phyloP scores from a whole-genome alignment of 1,140 invertebrate genomes.

The Leguminivora glycinivorella region DNA sequence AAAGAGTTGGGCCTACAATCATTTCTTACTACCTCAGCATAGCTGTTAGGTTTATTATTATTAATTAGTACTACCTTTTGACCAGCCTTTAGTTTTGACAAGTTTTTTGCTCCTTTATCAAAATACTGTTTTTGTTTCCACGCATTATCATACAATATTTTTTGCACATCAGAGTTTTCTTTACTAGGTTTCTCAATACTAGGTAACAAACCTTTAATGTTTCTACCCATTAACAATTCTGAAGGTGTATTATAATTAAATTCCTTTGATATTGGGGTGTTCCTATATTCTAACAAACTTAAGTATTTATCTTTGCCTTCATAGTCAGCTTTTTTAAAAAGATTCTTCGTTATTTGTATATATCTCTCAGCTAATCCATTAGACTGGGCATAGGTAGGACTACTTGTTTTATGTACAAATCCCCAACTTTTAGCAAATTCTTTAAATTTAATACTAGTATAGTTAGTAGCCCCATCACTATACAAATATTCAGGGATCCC shows the following conservation, averaged over 20 bases:
- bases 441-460: neutral
- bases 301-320: constrained; percentile 25
- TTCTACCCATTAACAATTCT: constrained; percentile 21
- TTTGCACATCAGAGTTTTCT: constrained; percentile 12
- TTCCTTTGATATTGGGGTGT: constrained; percentile 10
- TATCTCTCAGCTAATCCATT: constrained; percentile 27
- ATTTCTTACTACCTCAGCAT: neutral
- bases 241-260: constrained; percentile 18
- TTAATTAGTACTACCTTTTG: neutral
- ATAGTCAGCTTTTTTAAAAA: constrained; percentile 28
- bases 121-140: constrained; percentile 14
- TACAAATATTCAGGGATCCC: constrained; percentile 13
- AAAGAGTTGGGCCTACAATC: neutral
- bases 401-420: constrained; percentile 9
- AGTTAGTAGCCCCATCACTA: neutral
- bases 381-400: constrained; percentile 20
- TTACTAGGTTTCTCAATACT: neutral
- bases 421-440: neutral
- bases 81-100: neutral
- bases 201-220: constrained; percentile 18
- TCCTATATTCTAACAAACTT: constrained; percentile 23
- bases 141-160: constrained; percentile 17
- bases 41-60: neutral
- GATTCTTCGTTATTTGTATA: constrained; percentile 20
- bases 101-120: constrained; percentile 19